Evolutionary conservation across 2,888 invertebrate genomes (phyloP).

Genomic region (Rhagium mordax): DNA sequence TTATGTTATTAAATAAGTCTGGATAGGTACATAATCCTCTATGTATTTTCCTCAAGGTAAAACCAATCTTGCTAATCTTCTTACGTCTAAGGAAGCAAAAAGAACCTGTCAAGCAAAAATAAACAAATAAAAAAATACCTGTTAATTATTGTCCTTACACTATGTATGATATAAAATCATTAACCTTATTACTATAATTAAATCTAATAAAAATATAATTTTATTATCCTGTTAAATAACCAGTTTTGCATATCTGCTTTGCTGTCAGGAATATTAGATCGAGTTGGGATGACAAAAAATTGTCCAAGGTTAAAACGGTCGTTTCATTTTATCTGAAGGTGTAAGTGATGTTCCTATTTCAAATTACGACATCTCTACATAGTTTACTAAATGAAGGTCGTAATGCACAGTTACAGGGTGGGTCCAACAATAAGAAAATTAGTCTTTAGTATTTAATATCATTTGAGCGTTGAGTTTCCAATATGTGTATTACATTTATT

Average conservation of each 20-base stretch:
- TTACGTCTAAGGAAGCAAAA: neutral
- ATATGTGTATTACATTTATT: too few relatives aligned
- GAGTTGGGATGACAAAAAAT: too few relatives aligned
- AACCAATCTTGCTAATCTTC: too few relatives aligned
- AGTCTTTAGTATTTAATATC: neutral
- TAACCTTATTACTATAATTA: neutral
- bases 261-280: neutral
- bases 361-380: constrained; percentile 5
- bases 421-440: neutral
- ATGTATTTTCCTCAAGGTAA: too few relatives aligned
- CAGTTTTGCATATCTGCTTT: neutral
- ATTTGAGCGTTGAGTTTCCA: too few relatives aligned
- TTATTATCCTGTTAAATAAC: neutral
- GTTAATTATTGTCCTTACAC: neutral
- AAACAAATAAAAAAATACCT: neutral
- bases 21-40: too few relatives aligned
- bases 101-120: neutral
- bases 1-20: too few relatives aligned
- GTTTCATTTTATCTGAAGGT: constrained; percentile 2
- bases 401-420: neutral
- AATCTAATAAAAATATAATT: neutral
- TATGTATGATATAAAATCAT: neutral
- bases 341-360: constrained; percentile 7
- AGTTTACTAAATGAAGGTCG: neutral
- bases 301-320: constrained; percentile 6